phyloP scores from a whole-genome alignment of 2,113 vertebrate species.

The Trochalopteron elliotii region DNA sequence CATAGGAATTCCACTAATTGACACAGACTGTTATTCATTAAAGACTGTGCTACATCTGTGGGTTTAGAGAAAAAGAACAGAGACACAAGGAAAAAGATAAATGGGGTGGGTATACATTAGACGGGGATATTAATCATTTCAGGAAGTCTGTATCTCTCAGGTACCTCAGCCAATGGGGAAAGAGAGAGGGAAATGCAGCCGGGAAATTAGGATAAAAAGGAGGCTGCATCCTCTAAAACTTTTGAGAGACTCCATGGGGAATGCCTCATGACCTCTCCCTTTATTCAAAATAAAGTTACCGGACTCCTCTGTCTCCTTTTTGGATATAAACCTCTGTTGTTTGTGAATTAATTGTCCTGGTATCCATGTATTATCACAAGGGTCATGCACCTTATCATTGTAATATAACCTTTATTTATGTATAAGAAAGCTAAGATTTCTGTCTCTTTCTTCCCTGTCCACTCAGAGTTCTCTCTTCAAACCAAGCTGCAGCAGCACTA shows the following conservation, averaged over 20 bases:
- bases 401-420: not conserved
- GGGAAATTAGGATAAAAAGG: not conserved
- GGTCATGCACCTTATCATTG: not conserved
- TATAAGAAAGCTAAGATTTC: not conserved
- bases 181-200: not conserved
- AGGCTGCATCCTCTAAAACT: not conserved
- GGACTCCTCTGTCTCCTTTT: not conserved
- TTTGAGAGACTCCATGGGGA: not conserved
- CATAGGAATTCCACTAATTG: not conserved
- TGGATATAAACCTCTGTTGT: not conserved
- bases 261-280: not conserved
- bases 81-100: not conserved
- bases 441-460: not conserved
- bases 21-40: not conserved
- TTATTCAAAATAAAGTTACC: not conserved
- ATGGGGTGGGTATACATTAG: no score
- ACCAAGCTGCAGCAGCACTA: not conserved
- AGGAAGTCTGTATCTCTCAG: not conserved
- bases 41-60: not conserved
- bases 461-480: not conserved
- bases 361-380: not conserved
- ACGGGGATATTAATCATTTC: not conserved
- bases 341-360: not conserved
- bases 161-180: not conserved
- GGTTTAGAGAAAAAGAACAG: not conserved